A percentile compares a stretch with the other conserved stretches of the same genome.
phyloP scores from a whole-genome alignment of 2,888 invertebrate species.

The Drosophila sordidula region DNA sequence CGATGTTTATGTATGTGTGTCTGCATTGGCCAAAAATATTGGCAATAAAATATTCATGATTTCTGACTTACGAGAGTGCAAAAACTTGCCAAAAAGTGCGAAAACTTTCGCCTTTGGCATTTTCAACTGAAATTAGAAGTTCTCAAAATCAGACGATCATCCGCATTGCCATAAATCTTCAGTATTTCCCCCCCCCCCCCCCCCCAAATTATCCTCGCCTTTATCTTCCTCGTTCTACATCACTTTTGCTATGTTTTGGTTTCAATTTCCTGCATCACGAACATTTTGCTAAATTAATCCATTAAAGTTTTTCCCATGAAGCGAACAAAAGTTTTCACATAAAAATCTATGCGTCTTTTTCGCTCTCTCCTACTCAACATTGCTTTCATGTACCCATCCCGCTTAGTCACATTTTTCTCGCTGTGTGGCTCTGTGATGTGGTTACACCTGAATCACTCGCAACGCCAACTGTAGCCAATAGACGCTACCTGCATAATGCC shows the following conservation, averaged over 20 bases:
- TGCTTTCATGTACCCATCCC: background rate
- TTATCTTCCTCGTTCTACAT: constrained; percentile 15
- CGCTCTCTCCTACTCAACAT: background rate
- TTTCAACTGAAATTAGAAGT: constrained; percentile 57
- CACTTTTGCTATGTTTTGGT: constrained; percentile 48
- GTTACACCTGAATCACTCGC: constrained; percentile 43
- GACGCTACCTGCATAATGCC: constrained; percentile 40
- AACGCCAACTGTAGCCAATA: constrained; percentile 63
- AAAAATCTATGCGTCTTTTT: constrained; percentile 51
- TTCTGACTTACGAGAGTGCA: constrained; percentile 30
- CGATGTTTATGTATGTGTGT: constrained; percentile 6
- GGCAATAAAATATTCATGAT: constrained; percentile 73
- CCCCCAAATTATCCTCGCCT: background rate
- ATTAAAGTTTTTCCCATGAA: constrained; percentile 76
- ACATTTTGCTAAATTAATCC: constrained; percentile 76
- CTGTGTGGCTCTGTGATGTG: constrained; percentile 5
- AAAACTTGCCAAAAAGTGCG: constrained; percentile 60
- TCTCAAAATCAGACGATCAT: constrained; percentile 60
- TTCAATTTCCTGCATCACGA: constrained; percentile 74
- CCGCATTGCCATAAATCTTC: constrained; percentile 67
- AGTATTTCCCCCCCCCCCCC: constrained; percentile 18
- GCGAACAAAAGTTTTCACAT: constrained; percentile 76
- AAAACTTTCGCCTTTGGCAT: constrained; percentile 53
- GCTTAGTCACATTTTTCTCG: constrained; percentile 32
- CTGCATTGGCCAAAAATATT: constrained; percentile 24